Conservation (phyloP, 2,797 vertebrate genomes). For the Onychomys torridus region DNA sequence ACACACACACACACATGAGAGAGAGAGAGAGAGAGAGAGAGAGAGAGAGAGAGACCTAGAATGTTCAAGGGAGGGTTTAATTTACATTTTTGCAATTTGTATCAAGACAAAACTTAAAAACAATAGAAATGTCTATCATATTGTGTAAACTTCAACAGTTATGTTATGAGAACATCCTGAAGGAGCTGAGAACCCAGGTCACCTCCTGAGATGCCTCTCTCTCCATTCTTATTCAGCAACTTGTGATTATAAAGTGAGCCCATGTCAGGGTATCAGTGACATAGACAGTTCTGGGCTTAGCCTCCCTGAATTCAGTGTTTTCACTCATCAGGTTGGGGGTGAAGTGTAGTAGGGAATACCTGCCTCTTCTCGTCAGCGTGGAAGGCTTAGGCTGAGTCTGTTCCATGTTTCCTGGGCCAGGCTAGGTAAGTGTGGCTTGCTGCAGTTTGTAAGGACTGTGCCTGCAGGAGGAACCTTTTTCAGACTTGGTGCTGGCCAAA, state of each 20-base stretch:
- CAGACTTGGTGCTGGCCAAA: not conserved
- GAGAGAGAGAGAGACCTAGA: not conserved
- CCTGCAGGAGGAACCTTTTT: not conserved
- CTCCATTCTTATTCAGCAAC: not conserved
- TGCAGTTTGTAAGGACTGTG: accelerated
- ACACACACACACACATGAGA: not conserved
- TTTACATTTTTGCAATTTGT: not conserved
- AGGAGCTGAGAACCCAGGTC: not conserved
- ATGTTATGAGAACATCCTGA: not conserved
- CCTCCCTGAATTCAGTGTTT: not conserved
- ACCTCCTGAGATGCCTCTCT: not conserved
- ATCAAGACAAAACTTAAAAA: not conserved
- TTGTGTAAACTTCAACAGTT: not conserved
- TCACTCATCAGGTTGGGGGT: not conserved
- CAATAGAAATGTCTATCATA: not conserved
- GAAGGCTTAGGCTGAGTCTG: not conserved
- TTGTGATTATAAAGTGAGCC: not conserved
- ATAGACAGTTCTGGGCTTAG: not conserved
- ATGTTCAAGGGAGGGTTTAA: not conserved
- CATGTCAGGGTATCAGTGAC: accelerated
- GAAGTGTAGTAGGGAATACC: not conserved
- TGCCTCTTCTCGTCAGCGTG: not conserved
- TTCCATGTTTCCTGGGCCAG: not conserved
- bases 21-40: not conserved
- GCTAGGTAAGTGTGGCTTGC: not conserved